A percentile compares a stretch with the other conserved stretches of the same genome.
Conservation (phyloP, 2,888 invertebrate genomes). For the Lithodes maja region DNA sequence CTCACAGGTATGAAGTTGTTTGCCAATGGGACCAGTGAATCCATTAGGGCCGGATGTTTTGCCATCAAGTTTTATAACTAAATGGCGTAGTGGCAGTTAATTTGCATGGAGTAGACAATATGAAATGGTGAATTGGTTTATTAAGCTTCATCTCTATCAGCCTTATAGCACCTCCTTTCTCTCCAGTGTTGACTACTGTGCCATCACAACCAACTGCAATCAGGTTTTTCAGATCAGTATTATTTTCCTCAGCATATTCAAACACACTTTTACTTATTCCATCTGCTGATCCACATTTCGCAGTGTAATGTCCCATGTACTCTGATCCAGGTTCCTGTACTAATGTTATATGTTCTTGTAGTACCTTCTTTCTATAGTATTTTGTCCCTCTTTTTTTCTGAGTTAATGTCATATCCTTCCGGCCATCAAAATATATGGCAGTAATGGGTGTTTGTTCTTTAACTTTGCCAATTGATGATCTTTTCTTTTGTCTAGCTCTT, state of each 20-base stretch:
- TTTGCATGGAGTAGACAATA: conserved; percentile 53
- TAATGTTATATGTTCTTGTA: conserved; percentile 30
- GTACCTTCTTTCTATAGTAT: conserved; percentile 5
- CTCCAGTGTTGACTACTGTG: conserved; percentile 44
- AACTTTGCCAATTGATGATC: no score
- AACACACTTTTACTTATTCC: conserved; percentile 31
- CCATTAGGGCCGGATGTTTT: conserved; percentile 39
- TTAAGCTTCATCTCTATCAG: conserved; percentile 52
- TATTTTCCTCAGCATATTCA: conserved; percentile 7
- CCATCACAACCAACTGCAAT: conserved; percentile 43
- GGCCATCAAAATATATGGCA: conserved; percentile 41
- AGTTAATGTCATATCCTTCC: conserved; percentile 39
- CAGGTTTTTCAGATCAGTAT: conserved; percentile 20
- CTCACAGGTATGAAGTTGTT: no score
- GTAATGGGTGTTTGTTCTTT: no score
- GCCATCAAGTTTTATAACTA: conserved; percentile 54
- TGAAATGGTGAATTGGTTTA: conserved; percentile 51
- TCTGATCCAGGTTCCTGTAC: conserved; percentile 28
- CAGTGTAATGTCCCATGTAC: conserved; percentile 31
- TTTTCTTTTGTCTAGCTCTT: no score
- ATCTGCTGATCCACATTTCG: conserved; percentile 10
- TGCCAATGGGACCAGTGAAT: conserved; percentile 53
- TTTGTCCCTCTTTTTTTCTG: conserved; percentile 7
- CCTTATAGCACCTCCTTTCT: conserved; percentile 48
- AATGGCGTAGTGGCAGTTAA: conserved; percentile 55